Conservation (phyloP, 2,888 invertebrate species). For the Agriopis marginaria region DNA sequence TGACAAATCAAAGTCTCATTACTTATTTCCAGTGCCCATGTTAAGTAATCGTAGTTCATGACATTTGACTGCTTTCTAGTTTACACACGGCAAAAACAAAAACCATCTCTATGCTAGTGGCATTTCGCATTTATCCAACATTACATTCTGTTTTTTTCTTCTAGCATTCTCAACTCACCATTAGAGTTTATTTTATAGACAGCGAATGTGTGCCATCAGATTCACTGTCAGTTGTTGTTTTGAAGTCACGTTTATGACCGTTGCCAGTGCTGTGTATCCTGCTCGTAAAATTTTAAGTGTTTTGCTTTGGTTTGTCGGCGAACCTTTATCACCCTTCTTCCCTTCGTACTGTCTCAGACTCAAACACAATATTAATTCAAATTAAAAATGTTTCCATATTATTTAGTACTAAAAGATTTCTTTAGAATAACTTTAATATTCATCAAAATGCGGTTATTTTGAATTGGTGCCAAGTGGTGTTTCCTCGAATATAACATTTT, state of each 20-base stretch:
- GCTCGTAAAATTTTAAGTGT: constrained; percentile 60
- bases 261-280: constrained; percentile 51
- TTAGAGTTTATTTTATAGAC: constrained; percentile 9
- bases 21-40: neutral
- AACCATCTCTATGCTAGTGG: neutral
- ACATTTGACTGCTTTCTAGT: neutral
- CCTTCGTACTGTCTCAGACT: constrained; percentile 25
- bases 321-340: constrained; percentile 44
- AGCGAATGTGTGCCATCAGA: constrained; percentile 31
- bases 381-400: neutral
- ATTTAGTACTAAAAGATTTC: neutral
- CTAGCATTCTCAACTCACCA: neutral
- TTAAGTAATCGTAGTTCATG: neutral
- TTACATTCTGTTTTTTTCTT: neutral
- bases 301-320: constrained; percentile 51
- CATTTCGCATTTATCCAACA: neutral
- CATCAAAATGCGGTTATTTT: neutral
- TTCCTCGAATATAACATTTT: too few species aligned
- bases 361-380: neutral
- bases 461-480: too few species aligned
- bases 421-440: too few species aligned
- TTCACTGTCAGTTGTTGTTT: constrained; percentile 35
- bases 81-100: neutral
- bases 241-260: constrained; percentile 42
- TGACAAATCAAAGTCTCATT: neutral